Evolutionary conservation across 2,113 vertebrate genomes (phyloP), one percentile per base, ranked within the genome.

Genomic region (Barbus barbus): DNA sequence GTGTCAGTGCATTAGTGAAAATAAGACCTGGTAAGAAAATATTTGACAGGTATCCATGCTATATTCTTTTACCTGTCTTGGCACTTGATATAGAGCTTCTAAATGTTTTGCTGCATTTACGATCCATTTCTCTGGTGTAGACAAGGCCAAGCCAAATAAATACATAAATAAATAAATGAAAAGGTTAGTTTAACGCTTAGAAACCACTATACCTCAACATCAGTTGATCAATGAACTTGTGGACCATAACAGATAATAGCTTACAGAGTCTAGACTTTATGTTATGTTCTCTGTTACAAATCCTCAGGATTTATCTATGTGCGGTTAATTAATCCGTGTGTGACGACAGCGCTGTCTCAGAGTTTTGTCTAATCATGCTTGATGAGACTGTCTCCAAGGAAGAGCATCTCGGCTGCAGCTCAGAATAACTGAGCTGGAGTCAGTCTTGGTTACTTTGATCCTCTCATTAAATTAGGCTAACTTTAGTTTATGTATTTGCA

Each of bases 341-440:
- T 86, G 88, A 91, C 86, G 89, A 87, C 86, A 89, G 82, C 84
- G 85, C 89, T 91, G 90, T 87, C 89, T 90, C 89, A 85, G 86
- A 90, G 83, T 69, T 91, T 84, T 84, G 81, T 82, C 24, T 81
- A 84, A 84, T 48, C 76, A 80, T 86, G 82, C 78, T 90, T 87
- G 89, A 86, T 86, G 83, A 86, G 85, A 46, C 61, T 28, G 75
- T 87, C 89, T 91, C 85, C 65, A 83, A 69, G 83, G 85, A 86
- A 44, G 73, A 84, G 84, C 85, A 60, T 86, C 69, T 86, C 67
- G 85, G 48, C 79, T 77, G 74, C 61, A 63, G 74, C 60, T 85
- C 61, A 85, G 69, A 48, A 20, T 24, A 26, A 31, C 14, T 60
- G 81, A 83, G 67, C 33, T 86, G 46, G 41, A 78, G 73, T 80